Percentiles rank a stretch among this genome's conserved stretches.
Conservation (phyloP, 2,888 invertebrate genomes). For the Camptogramma bilineatum region DNA sequence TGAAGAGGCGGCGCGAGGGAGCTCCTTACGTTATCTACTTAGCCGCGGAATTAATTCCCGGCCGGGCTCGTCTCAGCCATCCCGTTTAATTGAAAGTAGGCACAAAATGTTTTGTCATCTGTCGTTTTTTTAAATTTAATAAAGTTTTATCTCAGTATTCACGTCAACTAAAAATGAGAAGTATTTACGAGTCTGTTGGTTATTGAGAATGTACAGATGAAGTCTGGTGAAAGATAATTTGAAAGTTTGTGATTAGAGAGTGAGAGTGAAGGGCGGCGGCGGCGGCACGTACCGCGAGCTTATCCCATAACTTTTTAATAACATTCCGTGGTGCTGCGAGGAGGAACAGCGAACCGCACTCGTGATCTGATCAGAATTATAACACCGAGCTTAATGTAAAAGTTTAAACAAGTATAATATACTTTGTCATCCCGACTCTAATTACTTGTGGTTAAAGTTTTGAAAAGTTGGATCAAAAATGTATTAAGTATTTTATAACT, state of each 20-base stretch:
- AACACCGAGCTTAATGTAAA: constrained; percentile 65
- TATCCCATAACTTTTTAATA: constrained; percentile 84
- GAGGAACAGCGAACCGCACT: constrained; percentile 70
- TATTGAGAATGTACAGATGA: constrained; percentile 44
- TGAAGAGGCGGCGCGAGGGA: constrained; percentile 76
- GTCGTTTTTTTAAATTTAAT: constrained; percentile 43
- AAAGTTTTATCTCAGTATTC: constrained; percentile 12
- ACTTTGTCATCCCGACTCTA: constrained; percentile 36
- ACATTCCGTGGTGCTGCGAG: constrained; percentile 76
- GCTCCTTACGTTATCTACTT: constrained; percentile 83
- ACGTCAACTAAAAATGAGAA: constrained; percentile 15
- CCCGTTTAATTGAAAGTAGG: constrained; percentile 73
- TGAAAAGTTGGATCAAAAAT: background rate
- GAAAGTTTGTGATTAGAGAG: constrained; percentile 79
- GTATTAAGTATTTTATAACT: background rate
- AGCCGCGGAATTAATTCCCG: constrained; percentile 80
- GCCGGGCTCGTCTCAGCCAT: constrained; percentile 63
- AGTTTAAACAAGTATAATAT: constrained; percentile 64
- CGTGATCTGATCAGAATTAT: constrained; percentile 73
- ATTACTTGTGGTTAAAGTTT: constrained; percentile 19
- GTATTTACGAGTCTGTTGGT: constrained; percentile 40
- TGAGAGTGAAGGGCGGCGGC: constrained; percentile 47
- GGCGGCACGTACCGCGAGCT: constrained; percentile 69
- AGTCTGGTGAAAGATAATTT: constrained; percentile 68
- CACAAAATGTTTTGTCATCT: constrained; percentile 70